Base-by-base conservation (phyloP, 2,797 vertebrate species). In the Pseudochaenichthys georgianus region DNA sequence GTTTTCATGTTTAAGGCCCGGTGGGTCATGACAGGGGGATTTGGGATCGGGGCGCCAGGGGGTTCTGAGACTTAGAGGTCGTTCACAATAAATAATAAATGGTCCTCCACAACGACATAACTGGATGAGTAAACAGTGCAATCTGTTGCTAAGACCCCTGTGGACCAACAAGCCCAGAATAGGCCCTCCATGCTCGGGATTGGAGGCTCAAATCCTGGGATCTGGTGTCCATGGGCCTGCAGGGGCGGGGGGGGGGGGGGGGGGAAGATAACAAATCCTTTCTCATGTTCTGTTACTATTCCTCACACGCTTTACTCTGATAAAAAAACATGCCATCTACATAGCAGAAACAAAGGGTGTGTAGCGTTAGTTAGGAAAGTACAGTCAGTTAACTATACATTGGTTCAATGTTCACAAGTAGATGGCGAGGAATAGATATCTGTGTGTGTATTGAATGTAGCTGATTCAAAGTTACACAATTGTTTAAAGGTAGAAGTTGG, bases 121-220 rank as follows among this genome's bases (percentile, higher is more conserved):
- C 85, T 68, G 82, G 80, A 77, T 77, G 80, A 81, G 88, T 94
- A 94, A 95, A 95, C 88, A 94, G 81, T 84, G 80, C 89, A 90
- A 92, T 88, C 85, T 92, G 94, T 95, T 94, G 86, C 94, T 93
- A 93, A 87, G 90, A 87, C 73, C 86, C 89, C 91, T 52, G 75
- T 28, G 72, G 92, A 87, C 85, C 84, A 73, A 54, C 86, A 86
- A 80, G 89, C 92, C 93, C 88, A 94, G 93, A 95, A 95, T 93
- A 95, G 93, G 92, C 83, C 84, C 70, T 23, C 82, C 84, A 81
- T 83, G 78, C 86, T 83, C 80, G 79, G 82, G 89, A 93, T 92
- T 88, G 86, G 87, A 81, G 86, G 83, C 87, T 93, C 90, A 95
- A 94, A 93, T 94, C 93, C 93, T 75, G 78, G 92, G 93, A 94